Evolutionary conservation across 53 echinoderm and acorn worm species (phyloP).

Genomic region (Arbacia lixula): DNA sequence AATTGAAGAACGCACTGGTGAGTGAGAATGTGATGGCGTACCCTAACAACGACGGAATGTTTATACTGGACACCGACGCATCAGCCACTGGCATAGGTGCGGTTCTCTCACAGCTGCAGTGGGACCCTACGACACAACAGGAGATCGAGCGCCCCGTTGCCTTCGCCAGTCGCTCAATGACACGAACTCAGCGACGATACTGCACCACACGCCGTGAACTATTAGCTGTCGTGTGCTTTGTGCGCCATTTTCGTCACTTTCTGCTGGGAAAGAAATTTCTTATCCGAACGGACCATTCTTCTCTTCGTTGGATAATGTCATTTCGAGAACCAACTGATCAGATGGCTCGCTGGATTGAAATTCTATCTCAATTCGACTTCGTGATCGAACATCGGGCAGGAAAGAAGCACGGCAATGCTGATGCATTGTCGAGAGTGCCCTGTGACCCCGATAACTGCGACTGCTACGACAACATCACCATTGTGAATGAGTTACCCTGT

Average conservation of each 20-base stretch:
- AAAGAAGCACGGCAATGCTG: constrained; percentile 69
- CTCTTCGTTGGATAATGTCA: constrained; percentile 47
- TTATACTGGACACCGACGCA: no score
- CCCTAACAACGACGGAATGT: no score
- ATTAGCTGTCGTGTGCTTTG: constrained; percentile 58
- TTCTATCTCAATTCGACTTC: constrained; percentile 72
- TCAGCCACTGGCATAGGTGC: constrained; percentile 65
- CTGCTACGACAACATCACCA: constrained; percentile 50
- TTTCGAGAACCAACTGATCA: constrained; percentile 63
- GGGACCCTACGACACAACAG: constrained; percentile 50
- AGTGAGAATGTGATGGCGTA: no score
- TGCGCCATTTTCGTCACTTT: constrained; percentile 63
- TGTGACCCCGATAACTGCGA: constrained; percentile 60
- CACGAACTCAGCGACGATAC: constrained; percentile 53
- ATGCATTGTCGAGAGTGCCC: constrained; percentile 61
- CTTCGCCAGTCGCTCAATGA: constrained; percentile 69
- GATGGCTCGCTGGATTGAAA: constrained; percentile 75
- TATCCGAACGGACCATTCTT: constrained; percentile 53
- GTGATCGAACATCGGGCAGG: constrained; percentile 64
- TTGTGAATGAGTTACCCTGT: constrained; percentile 53
- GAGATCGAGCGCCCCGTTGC: constrained; percentile 68
- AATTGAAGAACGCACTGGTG: no score
- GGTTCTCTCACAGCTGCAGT: constrained; percentile 64
- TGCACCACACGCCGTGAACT: constrained; percentile 70
- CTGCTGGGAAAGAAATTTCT: constrained; percentile 69